Base-by-base conservation (phyloP, 2,797 vertebrate species). In the Schizopygopsis pylzovi region DNA sequence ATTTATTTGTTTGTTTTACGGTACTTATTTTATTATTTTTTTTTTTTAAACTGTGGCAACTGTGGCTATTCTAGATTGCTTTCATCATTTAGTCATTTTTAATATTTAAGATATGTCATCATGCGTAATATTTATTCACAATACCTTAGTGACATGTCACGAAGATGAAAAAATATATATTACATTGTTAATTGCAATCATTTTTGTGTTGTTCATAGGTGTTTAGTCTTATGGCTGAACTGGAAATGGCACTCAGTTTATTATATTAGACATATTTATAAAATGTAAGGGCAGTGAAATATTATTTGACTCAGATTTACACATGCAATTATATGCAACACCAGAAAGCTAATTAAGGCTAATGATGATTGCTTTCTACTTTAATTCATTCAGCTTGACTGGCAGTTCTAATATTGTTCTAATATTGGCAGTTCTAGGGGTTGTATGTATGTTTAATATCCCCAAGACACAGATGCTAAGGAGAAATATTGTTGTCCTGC, bases 291-390 rank as follows among this genome's bases (percentile, higher is more conserved):
- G 47, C 47, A 52, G 25, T 52, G 47, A 9, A 37, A 33, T 18
- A 54, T 76, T 73, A 10, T 71, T 54, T 28, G 22, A 37, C 20
- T 54, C 65, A 70, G 22, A 80, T 10, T 65, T 80, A 22, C 13
- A 18, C 39, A 73, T 45, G 68, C 70, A 73, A 16, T 77, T 37
- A 22, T 73, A n/a, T 47, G 54, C 45, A 63, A 13, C 16, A 59
- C 18, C 39, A 73, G 39, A 33, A 41, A 18, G 25, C 81, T 61
- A 25, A 83, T 61, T 83, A 13, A 63, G 73, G 41, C 41, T 73
- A 37, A 52, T 37, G 47, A 70, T 81, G 4, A 83, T 63, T 73
- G 68, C 49, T 2, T 76, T 22, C 73, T 54, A 13, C 47, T 39
- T 77, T 39, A 33, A 37, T 77, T 56, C 28, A 13, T 77, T 39